These are phyloP conservation scores for Panzeria rudis DNA, from an alignment of 2,888 invertebrate genomes.

Conservation along the genomic window DNA sequence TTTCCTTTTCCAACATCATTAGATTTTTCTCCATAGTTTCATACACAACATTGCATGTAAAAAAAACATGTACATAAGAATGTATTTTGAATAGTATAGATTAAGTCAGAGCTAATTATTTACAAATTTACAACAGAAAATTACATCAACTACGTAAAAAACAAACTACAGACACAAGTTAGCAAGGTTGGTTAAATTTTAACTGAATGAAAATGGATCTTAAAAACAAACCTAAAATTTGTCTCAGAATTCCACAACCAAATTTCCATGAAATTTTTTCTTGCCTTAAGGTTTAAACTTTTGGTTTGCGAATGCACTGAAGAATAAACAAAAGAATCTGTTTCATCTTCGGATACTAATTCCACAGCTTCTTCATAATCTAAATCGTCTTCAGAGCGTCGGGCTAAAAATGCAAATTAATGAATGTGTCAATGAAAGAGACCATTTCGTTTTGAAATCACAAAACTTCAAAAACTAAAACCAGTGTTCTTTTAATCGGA, in stretches of 20 bases:
- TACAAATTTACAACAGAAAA: background rate
- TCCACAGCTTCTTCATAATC: slow-evolving; percentile 23
- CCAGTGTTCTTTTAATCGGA: no score
- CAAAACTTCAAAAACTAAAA: no score
- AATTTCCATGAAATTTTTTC: slow-evolving; percentile 69
- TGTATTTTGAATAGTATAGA: no score
- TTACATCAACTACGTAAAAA: background rate
- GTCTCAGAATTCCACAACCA: slow-evolving; percentile 66
- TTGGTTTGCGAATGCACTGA: background rate
- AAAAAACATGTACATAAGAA: no score
- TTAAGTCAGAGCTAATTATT: background rate
- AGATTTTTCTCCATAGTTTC: no score
- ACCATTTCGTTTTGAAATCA: no score
- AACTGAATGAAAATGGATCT: background rate
- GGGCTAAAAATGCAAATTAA: slow-evolving; percentile 29
- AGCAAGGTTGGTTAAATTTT: background rate
- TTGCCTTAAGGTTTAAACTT: slow-evolving; percentile 4
- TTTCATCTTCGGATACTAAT: slow-evolving; percentile 39
- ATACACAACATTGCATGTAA: no score
- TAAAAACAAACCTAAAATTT: slow-evolving; percentile 48
- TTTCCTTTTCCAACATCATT: no score
- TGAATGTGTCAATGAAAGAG: background rate
- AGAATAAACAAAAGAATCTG: slow-evolving; percentile 21
- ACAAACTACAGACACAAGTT: background rate
- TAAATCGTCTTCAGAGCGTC: slow-evolving; percentile 24